Evolutionary conservation across 35 echinoderm and acorn worm genomes (phyloP), one percentile per base, ranked within the genome.

Genomic region (Apostichopus japonicus): DNA sequence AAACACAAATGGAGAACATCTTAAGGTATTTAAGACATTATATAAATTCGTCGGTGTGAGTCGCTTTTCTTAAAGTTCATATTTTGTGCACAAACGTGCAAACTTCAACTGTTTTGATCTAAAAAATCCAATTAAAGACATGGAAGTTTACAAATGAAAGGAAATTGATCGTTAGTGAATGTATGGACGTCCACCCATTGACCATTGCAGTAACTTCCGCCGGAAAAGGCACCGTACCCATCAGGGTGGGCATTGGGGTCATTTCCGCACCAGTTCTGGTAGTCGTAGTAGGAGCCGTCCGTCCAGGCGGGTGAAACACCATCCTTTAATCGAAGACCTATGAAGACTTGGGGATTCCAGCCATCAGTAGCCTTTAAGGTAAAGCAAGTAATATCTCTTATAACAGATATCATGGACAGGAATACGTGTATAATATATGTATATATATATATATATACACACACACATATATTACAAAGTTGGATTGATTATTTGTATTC

Each of bases 381-480:
- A 65, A 65, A 65, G 61, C 8, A 65, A 65, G 15, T 1, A 0
- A 1, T 0, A 65, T 65, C 8, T 65, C 8, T 15, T 65, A 27
- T 27, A 27, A 27, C 25, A 27, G 25, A 27, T 27, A 27, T 27
- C 25, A 27, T 27, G 25, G 25, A 84, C 44, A 84, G 6, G 6
- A 8, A 84, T 84, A 84, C 54, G 6, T 84, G 6, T 9, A 84
- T 54, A 84, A 84, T 9, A 84, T 54, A 84, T 53, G 1, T 84
- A 54, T 33, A 84, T 84, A 84, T 53, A 84, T 54, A 84, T 53
- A 84, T 84, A 54, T n/a, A 84, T 84, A 84, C 4, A 84, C 4
- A 84, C 4, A 84, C 6, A 84, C 5, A 84, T 84, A 84, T 53
- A 84, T 54, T 44, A 10, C 1, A 24, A 24, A 16, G 1, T 24